phyloP scores from a whole-genome alignment of 1,140 invertebrate species.

The Agrypnia vestita region DNA sequence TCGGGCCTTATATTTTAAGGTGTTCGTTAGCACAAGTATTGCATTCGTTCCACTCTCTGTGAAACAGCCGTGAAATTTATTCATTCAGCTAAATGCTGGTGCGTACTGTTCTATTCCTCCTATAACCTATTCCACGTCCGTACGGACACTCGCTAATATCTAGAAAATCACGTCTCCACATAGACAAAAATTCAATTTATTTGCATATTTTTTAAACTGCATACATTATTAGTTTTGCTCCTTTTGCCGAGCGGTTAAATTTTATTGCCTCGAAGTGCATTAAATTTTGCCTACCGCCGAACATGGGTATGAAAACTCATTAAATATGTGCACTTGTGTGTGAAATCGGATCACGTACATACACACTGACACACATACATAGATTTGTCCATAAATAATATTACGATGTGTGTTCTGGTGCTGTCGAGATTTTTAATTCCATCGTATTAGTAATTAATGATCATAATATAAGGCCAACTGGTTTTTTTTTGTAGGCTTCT shows the following conservation, averaged over 20 bases:
- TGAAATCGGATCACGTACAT: constrained; percentile 53
- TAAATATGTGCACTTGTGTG: constrained; percentile 53
- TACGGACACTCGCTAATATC: not conserved
- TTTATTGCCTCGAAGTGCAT: not conserved
- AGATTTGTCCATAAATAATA: no score
- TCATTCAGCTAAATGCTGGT: constrained; percentile 34
- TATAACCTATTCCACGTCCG: not conserved
- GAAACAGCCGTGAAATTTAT: constrained; percentile 54
- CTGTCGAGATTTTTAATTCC: constrained; percentile 1
- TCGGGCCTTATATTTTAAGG: not conserved
- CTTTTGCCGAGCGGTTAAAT: not conserved
- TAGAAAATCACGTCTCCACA: not conserved
- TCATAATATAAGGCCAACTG: not conserved
- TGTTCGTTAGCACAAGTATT: constrained; percentile 20
- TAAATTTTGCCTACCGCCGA: not conserved
- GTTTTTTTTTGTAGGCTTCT: no score
- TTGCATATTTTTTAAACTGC: not conserved
- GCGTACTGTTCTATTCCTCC: not conserved
- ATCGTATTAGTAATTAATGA: not conserved
- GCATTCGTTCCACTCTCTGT: constrained; percentile 21
- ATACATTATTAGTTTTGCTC: not conserved
- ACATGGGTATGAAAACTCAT: constrained; percentile 55
- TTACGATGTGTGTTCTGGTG: no score
- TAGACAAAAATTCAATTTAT: not conserved
- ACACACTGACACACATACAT: not conserved